These are phyloP conservation scores for Brachionichthys hirsutus DNA, from an alignment of 2,113 vertebrate genomes.

Conservation along the genomic window DNA sequence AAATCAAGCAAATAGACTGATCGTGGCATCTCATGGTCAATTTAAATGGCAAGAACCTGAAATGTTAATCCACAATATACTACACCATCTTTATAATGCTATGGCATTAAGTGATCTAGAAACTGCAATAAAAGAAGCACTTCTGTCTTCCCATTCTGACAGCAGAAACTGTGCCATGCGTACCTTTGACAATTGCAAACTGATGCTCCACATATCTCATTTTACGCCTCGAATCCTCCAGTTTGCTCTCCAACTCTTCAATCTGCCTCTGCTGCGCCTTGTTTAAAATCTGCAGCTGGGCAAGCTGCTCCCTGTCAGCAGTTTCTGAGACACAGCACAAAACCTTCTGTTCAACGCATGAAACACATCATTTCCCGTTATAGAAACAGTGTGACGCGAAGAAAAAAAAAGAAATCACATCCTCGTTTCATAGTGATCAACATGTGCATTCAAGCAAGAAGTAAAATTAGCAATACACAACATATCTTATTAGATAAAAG, in stretches of 20 bases:
- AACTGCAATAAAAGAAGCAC: neutral
- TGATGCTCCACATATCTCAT: conserved; percentile 92
- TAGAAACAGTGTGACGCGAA: neutral
- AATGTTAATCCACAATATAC: neutral
- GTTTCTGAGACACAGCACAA: conserved; percentile 75
- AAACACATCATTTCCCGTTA: neutral
- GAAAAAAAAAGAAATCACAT: too few relatives aligned
- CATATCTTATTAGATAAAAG: too few relatives aligned
- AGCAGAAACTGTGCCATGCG: conserved; percentile 12
- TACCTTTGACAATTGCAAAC: conserved; percentile 90
- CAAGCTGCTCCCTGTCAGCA: conserved; percentile 83
- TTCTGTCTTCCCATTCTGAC: neutral
- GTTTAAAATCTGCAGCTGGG: conserved; percentile 90
- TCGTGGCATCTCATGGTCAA: neutral
- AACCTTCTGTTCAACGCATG: neutral
- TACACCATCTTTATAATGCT: too few relatives aligned
- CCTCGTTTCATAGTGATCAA: neutral
- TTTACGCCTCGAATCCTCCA: conserved; percentile 87
- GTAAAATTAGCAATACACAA: neutral
- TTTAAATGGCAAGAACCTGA: neutral
- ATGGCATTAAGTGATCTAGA: too few relatives aligned
- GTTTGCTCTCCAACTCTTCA: conserved; percentile 84
- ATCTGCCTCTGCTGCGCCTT: conserved; percentile 89
- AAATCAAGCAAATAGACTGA: neutral
- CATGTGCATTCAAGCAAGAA: neutral